Base-by-base conservation (phyloP, 2,888 invertebrate genomes). In the Palloptera scutellata region DNA sequence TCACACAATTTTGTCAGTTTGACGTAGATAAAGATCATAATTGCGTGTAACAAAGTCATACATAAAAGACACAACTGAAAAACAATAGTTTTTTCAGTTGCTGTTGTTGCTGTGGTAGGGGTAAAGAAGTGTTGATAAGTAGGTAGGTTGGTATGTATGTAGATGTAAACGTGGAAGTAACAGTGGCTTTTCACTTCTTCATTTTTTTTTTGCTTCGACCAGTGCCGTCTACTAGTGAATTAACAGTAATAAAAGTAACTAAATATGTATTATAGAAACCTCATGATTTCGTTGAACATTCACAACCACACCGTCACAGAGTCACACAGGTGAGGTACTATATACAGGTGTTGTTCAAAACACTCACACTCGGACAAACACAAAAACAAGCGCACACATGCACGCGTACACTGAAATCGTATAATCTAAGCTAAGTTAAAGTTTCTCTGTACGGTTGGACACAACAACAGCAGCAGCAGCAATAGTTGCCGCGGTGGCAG, bases 31-130 rank as follows among this genome's bases (percentile, higher is more conserved):
- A 59, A n/a, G 60, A 64, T 64, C 66, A 62, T 67, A 65, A 69
- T 74, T 69, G 71, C 74, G 71, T 75, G 73, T 68, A 68, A 60
- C 59, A 69, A 70, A 66, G 69, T 69, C 73, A 68, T 74, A 69
- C 73, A 68, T 74, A 69, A 75, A 74, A 74, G 40, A 61, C 20
- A 30, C 54, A 52, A 45, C 51, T n/a, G 51, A 48, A 48, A 48
- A 48, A 48, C 6, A 48, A 4, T n/a, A 48, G n/a, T 42, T 13
- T 43, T 59, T 17, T 40, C n/a, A n/a, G n/a, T n/a, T 58, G 12
- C 40, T 15, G 41, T 58, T 15, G 13, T n/a, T 55, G 19, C 8
- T 58, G n/a, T 1, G 13, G n/a, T 30, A 12, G 43, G 19, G 19
- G 19, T 43, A 64, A 10, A 11, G 11, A 62, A 74, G 72, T 67